Conservation (phyloP, 2,797 vertebrate genomes). For the Meda fulgida region DNA sequence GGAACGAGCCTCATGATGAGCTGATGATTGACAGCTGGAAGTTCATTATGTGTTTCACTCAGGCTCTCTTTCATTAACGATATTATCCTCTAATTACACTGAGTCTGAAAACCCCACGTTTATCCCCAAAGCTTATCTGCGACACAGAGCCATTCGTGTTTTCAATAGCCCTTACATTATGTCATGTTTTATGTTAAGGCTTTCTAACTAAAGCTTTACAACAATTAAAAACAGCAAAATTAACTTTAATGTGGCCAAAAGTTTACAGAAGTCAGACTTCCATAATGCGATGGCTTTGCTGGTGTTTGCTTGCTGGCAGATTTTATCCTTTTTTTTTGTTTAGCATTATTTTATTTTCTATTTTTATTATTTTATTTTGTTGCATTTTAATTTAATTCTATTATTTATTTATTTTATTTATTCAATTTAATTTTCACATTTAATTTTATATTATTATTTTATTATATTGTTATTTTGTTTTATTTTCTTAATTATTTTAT, state of each 20-base stretch:
- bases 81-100: background rate
- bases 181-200: background rate
- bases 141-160: background rate
- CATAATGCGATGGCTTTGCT: background rate
- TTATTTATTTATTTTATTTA: background rate
- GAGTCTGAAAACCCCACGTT: background rate
- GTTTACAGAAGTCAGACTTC: background rate
- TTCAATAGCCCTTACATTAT: too few relatives aligned
- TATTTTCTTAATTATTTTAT: too few relatives aligned
- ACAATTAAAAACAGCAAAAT: background rate
- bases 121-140: background rate
- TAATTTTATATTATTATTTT: background rate
- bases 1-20: background rate
- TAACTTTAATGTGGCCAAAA: background rate
- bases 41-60: slow-evolving; percentile 13
- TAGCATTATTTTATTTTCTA: background rate
- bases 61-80: background rate
- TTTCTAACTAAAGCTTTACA: background rate
- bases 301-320: background rate
- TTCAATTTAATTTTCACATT: too few relatives aligned
- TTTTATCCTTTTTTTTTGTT: background rate
- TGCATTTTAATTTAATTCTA: background rate
- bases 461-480: too few relatives aligned
- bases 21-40: slow-evolving; percentile 50
- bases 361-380: background rate